Conservation (phyloP, 2,113 vertebrate species). For the Odocoileus hemionus region DNA sequence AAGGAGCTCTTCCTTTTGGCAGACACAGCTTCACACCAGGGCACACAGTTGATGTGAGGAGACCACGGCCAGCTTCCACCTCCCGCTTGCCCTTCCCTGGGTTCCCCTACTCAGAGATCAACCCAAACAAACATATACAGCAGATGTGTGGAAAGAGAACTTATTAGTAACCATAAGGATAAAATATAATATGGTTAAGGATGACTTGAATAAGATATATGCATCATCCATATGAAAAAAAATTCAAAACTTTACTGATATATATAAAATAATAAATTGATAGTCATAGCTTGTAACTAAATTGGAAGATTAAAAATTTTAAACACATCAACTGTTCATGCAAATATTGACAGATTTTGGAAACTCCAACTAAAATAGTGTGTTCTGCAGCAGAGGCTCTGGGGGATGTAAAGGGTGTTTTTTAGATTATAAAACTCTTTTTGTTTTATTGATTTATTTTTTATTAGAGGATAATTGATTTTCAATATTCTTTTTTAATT, state of each 20-base stretch:
- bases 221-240: background rate
- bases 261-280: background rate
- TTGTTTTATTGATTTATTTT: background rate
- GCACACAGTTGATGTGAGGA: background rate
- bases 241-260: background rate
- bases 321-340: background rate
- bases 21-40: background rate
- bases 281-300: background rate
- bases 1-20: background rate
- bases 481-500: background rate
- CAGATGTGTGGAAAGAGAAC: background rate
- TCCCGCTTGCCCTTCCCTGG: background rate
- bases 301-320: background rate
- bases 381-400: background rate
- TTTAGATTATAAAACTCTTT: background rate
- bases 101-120: background rate
- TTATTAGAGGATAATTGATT: background rate
- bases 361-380: background rate
- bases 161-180: background rate
- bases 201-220: background rate
- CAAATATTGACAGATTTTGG: background rate
- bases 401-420: background rate
- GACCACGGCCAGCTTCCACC: background rate
- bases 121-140: background rate
- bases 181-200: background rate